Evolutionary conservation across 2,797 vertebrate species (phyloP), one percentile per base, ranked within the genome.

Genomic region (Lacerta viridis): DNA sequence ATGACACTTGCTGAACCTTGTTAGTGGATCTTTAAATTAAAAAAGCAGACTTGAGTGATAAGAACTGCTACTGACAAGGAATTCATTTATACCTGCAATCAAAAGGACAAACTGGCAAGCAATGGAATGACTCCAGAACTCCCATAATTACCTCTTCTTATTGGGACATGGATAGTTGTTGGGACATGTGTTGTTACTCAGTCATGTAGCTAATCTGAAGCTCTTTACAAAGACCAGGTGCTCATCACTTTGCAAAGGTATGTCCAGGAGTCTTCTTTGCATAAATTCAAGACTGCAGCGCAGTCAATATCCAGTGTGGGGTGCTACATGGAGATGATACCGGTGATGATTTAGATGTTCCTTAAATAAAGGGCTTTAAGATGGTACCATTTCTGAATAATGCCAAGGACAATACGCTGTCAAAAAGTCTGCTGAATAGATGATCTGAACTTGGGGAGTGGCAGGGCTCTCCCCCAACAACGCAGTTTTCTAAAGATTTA

Each of bases 1-100:
- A 79, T 88, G 46, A 88, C 46, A 84, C 87, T 69, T 69, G 18
- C 74, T 41, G 82, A 84, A 61, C 74, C 55, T 72, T 59, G 64
- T 43, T 88, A 29, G 64, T 80, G 43, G 64, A 78, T 84, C 64
- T 78, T 84, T 43, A 33, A 11, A 55, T 55, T 79, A 82, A 75
- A 59, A 25, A 77, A 88, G 25, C 25, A 59, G 75, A 59, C 20
- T 69, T 69, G 75, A 69, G 33, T 41, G 39, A 25, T 25, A 36
- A 29, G 69, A 69, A 41, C 43, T 41, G 50, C 27, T 50, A 29
- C 33, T 71, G 75, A 79, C 81, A 78, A 78, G 64, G 20, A 17
- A 18, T 84, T 76, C 66, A 84, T 59, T 71, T 69, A 61, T 33
- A 75, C 39, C 20, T 82, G 39, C 29, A 64, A 15, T 27, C 71